Conservation (phyloP, 2,888 invertebrate genomes). For the Parochlus steinenii region DNA sequence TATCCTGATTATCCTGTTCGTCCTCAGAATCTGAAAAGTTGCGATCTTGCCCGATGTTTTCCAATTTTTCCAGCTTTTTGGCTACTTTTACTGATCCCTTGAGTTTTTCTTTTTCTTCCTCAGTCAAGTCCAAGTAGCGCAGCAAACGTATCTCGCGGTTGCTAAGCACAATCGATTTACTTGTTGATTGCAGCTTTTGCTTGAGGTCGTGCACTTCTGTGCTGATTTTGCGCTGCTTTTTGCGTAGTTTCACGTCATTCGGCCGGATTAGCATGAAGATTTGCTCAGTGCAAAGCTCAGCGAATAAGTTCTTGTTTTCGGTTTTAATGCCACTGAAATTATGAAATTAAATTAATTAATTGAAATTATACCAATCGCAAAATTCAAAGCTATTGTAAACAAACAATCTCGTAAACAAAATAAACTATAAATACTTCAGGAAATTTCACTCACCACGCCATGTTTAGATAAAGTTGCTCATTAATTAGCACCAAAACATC, state of each 20-base stretch:
- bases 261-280: slow-evolving; percentile 71
- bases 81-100: slow-evolving; percentile 86
- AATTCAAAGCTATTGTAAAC: slow-evolving; percentile 5
- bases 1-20: slow-evolving; percentile 49
- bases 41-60: slow-evolving; percentile 58
- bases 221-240: slow-evolving; percentile 79
- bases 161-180: slow-evolving; percentile 75
- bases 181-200: slow-evolving; percentile 60
- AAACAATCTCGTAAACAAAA: neutral
- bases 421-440: slow-evolving; percentile 1
- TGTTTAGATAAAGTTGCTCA: slow-evolving; percentile 61
- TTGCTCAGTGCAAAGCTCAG: slow-evolving; percentile 78
- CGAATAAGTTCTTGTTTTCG: slow-evolving; percentile 55
- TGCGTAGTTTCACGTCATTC: slow-evolving; percentile 68
- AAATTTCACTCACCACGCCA: slow-evolving; percentile 35
- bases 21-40: slow-evolving; percentile 44
- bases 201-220: slow-evolving; percentile 79
- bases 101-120: slow-evolving; percentile 81
- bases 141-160: slow-evolving; percentile 80
- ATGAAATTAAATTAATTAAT: neutral
- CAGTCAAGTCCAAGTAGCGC: slow-evolving; percentile 73
- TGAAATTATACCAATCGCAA: neutral
- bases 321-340: slow-evolving; percentile 47
- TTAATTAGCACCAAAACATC: slow-evolving; percentile 78
- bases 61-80: slow-evolving; percentile 77